Evolutionary conservation across 2,888 invertebrate species (phyloP).

Genomic region (Drosophila flavopinicola): DNA sequence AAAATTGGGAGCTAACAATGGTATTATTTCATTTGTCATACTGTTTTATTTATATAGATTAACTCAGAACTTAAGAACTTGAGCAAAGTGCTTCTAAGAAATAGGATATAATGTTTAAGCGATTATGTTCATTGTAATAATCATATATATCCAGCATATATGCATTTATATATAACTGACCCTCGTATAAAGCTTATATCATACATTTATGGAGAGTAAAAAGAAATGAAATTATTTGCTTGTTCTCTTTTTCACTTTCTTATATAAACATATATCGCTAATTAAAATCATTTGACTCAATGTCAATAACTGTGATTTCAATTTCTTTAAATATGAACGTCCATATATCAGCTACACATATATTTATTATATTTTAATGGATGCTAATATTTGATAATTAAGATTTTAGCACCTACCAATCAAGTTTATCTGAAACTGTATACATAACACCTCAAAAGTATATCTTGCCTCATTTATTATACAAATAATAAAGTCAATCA

Average conservation of each 20-base stretch:
- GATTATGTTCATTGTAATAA: no score
- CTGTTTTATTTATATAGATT: no score
- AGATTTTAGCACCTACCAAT: no score
- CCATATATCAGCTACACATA: no score
- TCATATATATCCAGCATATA: background rate
- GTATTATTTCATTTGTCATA: no score
- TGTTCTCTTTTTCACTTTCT: slow-evolving; percentile 19
- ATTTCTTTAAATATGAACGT: slow-evolving; percentile 14
- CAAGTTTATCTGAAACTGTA: background rate
- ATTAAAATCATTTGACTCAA: slow-evolving; percentile 31
- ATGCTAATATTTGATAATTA: no score
- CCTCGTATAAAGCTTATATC: background rate
- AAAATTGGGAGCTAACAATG: no score
- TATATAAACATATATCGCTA: slow-evolving; percentile 15
- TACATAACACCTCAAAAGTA: background rate
- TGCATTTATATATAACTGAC: no score
- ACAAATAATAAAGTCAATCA: background rate
- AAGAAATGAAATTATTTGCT: slow-evolving; percentile 3
- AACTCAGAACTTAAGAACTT: no score
- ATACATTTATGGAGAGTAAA: background rate
- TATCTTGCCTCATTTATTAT: background rate
- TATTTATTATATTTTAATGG: no score
- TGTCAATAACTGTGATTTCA: slow-evolving; percentile 16
- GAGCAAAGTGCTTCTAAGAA: no score
- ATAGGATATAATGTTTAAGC: no score